Evolutionary conservation across 1,140 invertebrate genomes (phyloP), one percentile per base, ranked within the genome.

Genomic region (Sarcophaga peregrina): DNA sequence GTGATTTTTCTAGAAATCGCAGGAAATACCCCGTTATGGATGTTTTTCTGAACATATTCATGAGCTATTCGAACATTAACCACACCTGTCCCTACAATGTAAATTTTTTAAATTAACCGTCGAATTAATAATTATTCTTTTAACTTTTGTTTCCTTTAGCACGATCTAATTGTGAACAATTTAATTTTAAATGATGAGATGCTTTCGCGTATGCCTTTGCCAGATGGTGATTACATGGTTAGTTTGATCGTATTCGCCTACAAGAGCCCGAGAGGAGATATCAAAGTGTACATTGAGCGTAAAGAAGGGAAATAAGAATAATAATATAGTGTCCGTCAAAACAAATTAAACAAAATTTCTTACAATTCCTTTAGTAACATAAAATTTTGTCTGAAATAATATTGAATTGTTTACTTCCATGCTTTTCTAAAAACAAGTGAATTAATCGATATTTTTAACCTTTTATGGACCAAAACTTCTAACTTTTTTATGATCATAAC

Each of bases 41-140:
- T 9, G 68, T 86, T 0, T 52, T 86, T 9, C 68, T 84, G 0
- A 50, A 54, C 5, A 74, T 80, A 4, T 68, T 85, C 9, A 72
- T 68, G 80, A 76, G 83, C 0, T 20, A 15, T 7, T 85, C 86
- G 0, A 86, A 86, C 81, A 7, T 86, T 13, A 86, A 86, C 82
- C 86, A 86, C 52, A 83, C 84, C 0, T 87, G 87, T 25, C 86
- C 84, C 9, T 68, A 68, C 10, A 68, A 68, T 68, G 62, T 25
- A 68, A 17, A n/a, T 68, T 68, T 68, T 68, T n/a, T n/a, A n/a
- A n/a, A 37, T 37, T 2, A 37, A 4, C 1, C 25, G 4, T 2
- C 4, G 4, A 37, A 37, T 2, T 37, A 37, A 37, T 37, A 37
- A 37, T 37, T 37, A 2, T 37, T n/a, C n/a, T 37, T 37, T 1